Evolutionary conservation across 2,113 vertebrate genomes (phyloP).

Genomic region (Conger conger): DNA sequence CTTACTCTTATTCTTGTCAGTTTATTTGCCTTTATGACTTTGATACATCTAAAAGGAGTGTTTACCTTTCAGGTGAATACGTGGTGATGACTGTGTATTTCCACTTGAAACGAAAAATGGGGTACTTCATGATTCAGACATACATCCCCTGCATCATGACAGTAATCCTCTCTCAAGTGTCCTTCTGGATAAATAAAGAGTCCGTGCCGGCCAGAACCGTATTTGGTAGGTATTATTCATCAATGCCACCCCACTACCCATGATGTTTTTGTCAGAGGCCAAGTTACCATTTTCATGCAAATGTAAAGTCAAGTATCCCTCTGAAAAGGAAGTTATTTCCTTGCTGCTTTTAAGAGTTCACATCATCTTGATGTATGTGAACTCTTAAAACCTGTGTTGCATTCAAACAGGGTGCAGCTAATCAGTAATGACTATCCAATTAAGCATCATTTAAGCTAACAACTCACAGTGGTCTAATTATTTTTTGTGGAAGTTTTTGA

Average conservation of each 20-base stretch:
- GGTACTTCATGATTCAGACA: conserved; percentile 82
- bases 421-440: not conserved
- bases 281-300: conserved; percentile 7
- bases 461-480: not conserved
- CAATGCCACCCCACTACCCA: not conserved
- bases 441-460: not conserved
- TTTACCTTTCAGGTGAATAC: conserved; percentile 63
- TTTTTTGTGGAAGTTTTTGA: not conserved
- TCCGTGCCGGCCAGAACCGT: conserved; percentile 3
- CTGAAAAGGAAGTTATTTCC: not conserved
- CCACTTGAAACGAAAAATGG: conserved; percentile 81
- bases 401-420: not conserved
- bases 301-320: not conserved
- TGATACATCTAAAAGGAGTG: not conserved
- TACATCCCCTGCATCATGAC: conserved; percentile 80
- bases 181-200: conserved; percentile 8
- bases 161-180: conserved; percentile 54
- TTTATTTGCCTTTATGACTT: not conserved
- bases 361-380: not conserved
- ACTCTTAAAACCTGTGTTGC: not conserved
- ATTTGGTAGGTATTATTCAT: conserved; percentile 4
- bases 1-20: not conserved
- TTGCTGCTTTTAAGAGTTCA: not conserved
- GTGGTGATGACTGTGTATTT: conserved; percentile 78
- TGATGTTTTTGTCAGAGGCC: not conserved